Evolutionary conservation across 2,113 vertebrate genomes (phyloP), one percentile per base, ranked within the genome.

Genomic region (Esox niger): DNA sequence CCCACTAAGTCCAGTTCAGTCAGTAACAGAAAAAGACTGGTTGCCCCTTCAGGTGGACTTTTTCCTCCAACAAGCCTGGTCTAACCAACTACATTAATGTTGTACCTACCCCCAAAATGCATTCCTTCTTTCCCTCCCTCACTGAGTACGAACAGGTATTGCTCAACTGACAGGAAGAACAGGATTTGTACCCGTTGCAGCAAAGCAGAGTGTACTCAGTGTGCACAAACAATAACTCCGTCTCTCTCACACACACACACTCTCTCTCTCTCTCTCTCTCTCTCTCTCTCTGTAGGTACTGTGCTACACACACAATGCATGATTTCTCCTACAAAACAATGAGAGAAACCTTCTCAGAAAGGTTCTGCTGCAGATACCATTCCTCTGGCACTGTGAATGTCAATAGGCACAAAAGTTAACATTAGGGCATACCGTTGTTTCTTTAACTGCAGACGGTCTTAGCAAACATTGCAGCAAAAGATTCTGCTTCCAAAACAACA

Each of bases 131-230:
- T 59, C 6, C 2, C 49, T 59, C 6, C 2, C 49, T 61, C n/a
- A 33, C 7, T 0, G 6, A 76, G 47, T 82, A 82, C 83, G 89
- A 88, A 89, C 87, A 81, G 86, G 90, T 86, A 83, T 88, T 89
- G 87, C 90, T 88, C 83, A 90, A 90, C 89, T 73, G 75, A 89
- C 91, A 77, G 84, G 91, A 84, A 76, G 78, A 91, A 90, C 91
- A 84, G 88, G 91, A 88, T 61, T 23, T 62, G 47, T 61, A 88
- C 64, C 31, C 59, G 47, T 61, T 58, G 64, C 9, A 29, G 46
- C 43, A 55, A 29, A 46, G 17, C 54, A 68, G 46, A 29, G 57
- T 20, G 33, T 68, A 79, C 62, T 75, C 63, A 30, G 49, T 33
- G n/a, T 46, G 46, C 69, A 47, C 47, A 13, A 47, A 61, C 54